Evolutionary conservation across 1,140 invertebrate genomes (phyloP).

Genomic region (Drosophila erecta): DNA sequence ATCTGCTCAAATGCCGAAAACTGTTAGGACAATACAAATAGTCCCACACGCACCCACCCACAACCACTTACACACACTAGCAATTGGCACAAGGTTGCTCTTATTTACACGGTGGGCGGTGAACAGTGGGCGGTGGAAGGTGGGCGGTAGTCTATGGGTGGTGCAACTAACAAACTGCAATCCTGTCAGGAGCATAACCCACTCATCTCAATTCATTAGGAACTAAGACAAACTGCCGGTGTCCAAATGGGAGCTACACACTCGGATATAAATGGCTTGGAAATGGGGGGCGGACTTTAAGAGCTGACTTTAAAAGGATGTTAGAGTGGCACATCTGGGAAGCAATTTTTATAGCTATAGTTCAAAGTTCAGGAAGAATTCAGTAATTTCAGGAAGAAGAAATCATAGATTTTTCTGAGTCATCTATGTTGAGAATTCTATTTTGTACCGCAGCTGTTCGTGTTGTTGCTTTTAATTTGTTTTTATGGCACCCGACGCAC

Average conservation of each 20-base stretch:
- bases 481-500: constrained; percentile 46
- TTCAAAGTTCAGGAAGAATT: neutral
- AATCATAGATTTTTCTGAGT: neutral
- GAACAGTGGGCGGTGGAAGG: too few species aligned
- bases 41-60: constrained; percentile 6
- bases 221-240: constrained; percentile 34
- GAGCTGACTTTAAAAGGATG: neutral
- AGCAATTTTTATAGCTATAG: neutral
- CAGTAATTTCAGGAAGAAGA: too few species aligned
- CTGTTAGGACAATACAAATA: constrained; percentile 36
- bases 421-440: constrained; percentile 43
- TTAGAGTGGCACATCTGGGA: neutral
- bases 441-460: constrained; percentile 38
- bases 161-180: constrained; percentile 34
- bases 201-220: constrained; percentile 52
- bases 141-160: neutral
- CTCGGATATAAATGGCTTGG: neutral
- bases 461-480: constrained; percentile 30
- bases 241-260: constrained; percentile 18
- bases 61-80: constrained; percentile 7
- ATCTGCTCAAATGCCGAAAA: constrained; percentile 30
- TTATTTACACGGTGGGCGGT: constrained; percentile 41
- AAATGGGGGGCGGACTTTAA: neutral
- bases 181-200: constrained; percentile 47
- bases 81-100: constrained; percentile 45